Evolutionary conservation across 2,888 invertebrate genomes (phyloP), one percentile per base, ranked within the genome.

Genomic region (Aleiodes leptofemur): DNA sequence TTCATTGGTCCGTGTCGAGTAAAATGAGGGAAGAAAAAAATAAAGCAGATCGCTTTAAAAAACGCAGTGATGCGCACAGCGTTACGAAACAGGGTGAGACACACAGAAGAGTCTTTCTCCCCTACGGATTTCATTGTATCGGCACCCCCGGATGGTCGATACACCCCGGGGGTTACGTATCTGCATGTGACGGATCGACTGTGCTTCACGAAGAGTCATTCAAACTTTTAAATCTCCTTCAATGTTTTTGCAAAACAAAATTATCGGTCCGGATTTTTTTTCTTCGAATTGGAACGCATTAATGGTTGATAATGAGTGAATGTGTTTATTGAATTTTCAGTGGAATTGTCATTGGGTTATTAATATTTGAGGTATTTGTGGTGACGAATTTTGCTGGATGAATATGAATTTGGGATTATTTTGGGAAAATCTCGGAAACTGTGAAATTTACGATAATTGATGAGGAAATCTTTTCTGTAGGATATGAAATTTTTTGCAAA

Each of bases 11-110:
- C 34, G 34, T 80, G 78, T 70, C 81, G 77, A 74, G 78, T 78
- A 79, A 76, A 79, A 81, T 80, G 77, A 72, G 73, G 76, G 76
- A 74, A 74, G 56, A 70, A 69, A 82, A 34, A 80, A 82, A 85
- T 85, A 86, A 83, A 84, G 82, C 86, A 86, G 87, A 85, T 86
- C 88, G 86, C 74, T 87, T 86, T 86, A 85, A 87, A 87, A 86
- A 85, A 86, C 83, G 85, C 86, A 84, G 78, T 84, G 87, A 89
- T 88, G 89, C 88, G 87, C 87, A 85, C 77, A 79, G 75, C 76
- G 76, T 80, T 79, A 66, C 59, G 74, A 77, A 48, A 16, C 78
- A 70, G 78, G 76, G 74, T 79, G 79, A 76, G 38, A 53, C 23
- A 31, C 23, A 31, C 61, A 38, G 53, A 6, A 43, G 43, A n/a